Percentiles rank a stretch among this genome's conserved stretches.
Conservation (phyloP, 2,888 invertebrate species). For the Tubulanus polymorphus region DNA sequence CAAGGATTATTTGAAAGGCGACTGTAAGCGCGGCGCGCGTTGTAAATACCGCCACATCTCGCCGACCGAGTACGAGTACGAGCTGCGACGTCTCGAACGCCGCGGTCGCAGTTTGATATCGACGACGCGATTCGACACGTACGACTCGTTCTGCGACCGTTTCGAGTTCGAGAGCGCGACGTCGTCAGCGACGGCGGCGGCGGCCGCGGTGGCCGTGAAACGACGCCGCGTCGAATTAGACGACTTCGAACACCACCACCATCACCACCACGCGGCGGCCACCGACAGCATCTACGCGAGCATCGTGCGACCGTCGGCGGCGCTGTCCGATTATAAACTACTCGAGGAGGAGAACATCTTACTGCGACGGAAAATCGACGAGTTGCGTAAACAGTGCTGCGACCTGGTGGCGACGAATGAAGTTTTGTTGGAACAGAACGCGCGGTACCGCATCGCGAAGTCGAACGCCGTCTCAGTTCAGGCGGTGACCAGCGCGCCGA, state of each 20-base stretch:
- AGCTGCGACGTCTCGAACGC: constrained; percentile 8
- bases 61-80: constrained; percentile 18
- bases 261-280: constrained; percentile 8
- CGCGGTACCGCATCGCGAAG: constrained; percentile 60
- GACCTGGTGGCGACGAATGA: constrained; percentile 74
- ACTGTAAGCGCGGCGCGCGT: constrained; percentile 58
- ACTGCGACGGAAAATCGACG: constrained; percentile 66
- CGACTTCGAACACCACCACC: constrained; percentile 27
- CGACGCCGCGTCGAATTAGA: constrained; percentile 30
- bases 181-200: too few species aligned
- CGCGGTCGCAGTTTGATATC: background rate
- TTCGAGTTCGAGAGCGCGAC: constrained; percentile 9
- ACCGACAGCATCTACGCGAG: constrained; percentile 11
- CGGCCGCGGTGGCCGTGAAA: constrained; percentile 25
- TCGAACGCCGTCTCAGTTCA: constrained; percentile 27
- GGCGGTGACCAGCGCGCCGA: constrained; percentile 27
- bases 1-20: constrained; percentile 62
- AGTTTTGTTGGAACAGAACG: constrained; percentile 73
- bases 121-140: background rate
- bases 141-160: constrained; percentile 18
- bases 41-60: constrained; percentile 57
- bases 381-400: constrained; percentile 67
- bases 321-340: constrained; percentile 26
- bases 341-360: constrained; percentile 66
- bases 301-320: constrained; percentile 21